These are phyloP conservation scores for Perca flavescens DNA, from an alignment of 2,113 vertebrate species.

Conservation along the genomic window DNA sequence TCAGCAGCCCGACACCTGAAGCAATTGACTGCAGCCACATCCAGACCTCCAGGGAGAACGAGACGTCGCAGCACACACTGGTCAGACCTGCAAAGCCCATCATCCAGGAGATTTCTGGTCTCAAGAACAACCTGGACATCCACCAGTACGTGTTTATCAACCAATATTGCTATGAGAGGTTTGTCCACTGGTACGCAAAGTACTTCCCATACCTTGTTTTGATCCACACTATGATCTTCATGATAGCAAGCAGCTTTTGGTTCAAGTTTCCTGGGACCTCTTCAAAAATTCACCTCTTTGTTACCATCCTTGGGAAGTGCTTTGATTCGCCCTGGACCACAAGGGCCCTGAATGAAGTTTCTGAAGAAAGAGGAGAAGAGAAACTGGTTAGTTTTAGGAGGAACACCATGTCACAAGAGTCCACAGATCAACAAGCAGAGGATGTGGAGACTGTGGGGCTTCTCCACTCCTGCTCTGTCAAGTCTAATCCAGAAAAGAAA, in stretches of 20 bases:
- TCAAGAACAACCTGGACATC: conserved; percentile 89
- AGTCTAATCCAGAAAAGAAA: conserved; percentile 84
- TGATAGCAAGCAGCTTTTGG: conserved; percentile 93
- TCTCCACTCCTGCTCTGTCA: conserved; percentile 66
- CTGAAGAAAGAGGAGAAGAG: conserved; percentile 83
- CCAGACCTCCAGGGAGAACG: conserved; percentile 57
- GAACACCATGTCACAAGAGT: conserved; percentile 66
- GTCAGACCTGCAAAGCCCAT: conserved; percentile 53
- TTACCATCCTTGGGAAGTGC: conserved; percentile 91
- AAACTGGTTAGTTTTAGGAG: conserved; percentile 73
- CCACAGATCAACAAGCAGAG: conserved; percentile 36
- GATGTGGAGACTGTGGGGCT: conserved; percentile 73
- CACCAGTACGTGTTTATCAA: conserved; percentile 93
- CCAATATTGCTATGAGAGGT: conserved; percentile 91
- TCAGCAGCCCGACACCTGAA: conserved; percentile 71
- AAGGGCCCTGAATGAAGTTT: conserved; percentile 90
- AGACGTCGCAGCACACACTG: conserved; percentile 51
- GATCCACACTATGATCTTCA: conserved; percentile 92
- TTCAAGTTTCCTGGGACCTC: conserved; percentile 94
- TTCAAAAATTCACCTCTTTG: conserved; percentile 93
- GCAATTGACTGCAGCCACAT: conserved; percentile 85
- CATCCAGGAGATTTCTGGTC: conserved; percentile 82
- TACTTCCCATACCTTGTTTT: conserved; percentile 93
- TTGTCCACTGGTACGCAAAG: conserved; percentile 93
- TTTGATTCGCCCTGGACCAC: conserved; percentile 94